phyloP scores from a whole-genome alignment of 2,797 vertebrate species.

The Psittacula derbiana region DNA sequence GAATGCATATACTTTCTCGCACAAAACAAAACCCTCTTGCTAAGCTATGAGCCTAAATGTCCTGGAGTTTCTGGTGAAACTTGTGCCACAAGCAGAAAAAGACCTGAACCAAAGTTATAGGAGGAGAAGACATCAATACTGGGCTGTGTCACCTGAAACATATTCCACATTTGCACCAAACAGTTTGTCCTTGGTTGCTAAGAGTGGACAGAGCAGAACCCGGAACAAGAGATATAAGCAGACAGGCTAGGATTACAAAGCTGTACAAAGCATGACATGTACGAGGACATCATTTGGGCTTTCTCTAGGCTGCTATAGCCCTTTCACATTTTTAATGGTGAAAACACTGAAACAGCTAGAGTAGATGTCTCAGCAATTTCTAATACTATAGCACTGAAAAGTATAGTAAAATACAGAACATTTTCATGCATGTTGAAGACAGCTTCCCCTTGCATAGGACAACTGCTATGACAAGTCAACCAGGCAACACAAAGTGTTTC shows the following conservation, averaged over 20 bases:
- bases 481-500: fast-evolving
- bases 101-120: neutral
- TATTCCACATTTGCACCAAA: neutral
- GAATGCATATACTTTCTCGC: neutral
- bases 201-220: neutral
- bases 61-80: neutral
- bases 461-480: neutral
- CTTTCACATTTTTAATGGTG: neutral
- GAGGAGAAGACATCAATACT: neutral
- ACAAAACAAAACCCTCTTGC: conserved; percentile 1
- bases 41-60: neutral
- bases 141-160: neutral
- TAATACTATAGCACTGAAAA: neutral
- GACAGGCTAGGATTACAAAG: neutral
- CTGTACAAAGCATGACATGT: neutral
- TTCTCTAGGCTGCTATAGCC: neutral
- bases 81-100: neutral
- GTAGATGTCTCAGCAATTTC: neutral
- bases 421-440: neutral
- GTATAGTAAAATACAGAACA: neutral
- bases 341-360: neutral
- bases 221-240: neutral
- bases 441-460: neutral
- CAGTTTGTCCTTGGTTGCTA: neutral
- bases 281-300: fast-evolving